A percentile compares a stretch with the other conserved stretches of the same genome.
phyloP scores from a whole-genome alignment of 2,888 invertebrate species.

The Mantis religiosa region DNA sequence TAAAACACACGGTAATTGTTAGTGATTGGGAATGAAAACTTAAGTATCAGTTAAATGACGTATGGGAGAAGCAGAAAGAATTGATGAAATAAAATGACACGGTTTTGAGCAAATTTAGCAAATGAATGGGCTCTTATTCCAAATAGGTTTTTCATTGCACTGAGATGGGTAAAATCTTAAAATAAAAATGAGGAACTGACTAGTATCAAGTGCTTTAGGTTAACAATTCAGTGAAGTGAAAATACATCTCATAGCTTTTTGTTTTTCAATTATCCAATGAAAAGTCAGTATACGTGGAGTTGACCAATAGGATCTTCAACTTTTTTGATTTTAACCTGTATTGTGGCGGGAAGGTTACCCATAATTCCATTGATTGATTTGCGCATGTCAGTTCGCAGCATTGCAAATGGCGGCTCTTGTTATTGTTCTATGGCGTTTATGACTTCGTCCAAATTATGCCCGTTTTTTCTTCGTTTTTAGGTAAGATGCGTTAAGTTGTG shows the following conservation, averaged over 20 bases:
- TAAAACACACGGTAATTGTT: no score
- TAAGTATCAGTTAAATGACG: no score
- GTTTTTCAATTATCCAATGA: conserved; percentile 19
- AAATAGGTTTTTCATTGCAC: no score
- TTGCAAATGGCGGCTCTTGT: conserved; percentile 99
- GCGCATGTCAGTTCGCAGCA: conserved; percentile 76
- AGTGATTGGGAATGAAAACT: no score
- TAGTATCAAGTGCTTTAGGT: background rate
- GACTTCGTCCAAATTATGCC: conserved; percentile 49
- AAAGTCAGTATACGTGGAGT: conserved; percentile 19
- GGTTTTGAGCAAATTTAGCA: no score
- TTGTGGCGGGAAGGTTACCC: conserved; percentile 43
- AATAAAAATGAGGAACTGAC: no score
- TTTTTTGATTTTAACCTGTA: conserved; percentile 33
- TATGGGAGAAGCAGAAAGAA: no score
- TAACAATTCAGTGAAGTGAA: background rate
- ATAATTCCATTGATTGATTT: conserved; percentile 47
- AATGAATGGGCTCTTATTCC: no score
- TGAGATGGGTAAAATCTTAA: no score
- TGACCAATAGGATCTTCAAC: conserved; percentile 33
- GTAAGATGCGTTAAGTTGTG: conserved; percentile 40
- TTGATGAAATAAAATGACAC: no score
- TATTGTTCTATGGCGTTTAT: conserved; percentile 90
- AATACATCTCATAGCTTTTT: conserved; percentile 1
- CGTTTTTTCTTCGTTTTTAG: conserved; percentile 47